Conservation (phyloP, 2,113 vertebrate genomes). For the Gadus macrocephalus region DNA sequence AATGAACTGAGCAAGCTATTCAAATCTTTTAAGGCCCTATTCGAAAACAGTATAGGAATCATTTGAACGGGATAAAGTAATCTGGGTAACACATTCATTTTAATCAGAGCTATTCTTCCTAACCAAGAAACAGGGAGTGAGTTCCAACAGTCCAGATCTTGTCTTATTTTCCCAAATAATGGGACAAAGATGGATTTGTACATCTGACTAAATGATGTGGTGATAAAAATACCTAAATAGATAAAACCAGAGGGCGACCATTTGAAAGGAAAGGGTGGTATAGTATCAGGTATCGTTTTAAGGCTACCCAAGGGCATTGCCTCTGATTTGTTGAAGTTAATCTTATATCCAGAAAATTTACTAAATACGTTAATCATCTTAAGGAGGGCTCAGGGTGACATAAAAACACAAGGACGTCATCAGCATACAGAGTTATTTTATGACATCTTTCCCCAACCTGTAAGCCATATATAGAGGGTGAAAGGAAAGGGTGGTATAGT, state of each 20-base stretch:
- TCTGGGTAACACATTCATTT: neutral
- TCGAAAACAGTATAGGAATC: neutral
- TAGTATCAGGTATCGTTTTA: neutral
- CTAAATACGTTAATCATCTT: conserved; percentile 1
- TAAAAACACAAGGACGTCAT: neutral
- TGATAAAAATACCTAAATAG: too few species aligned
- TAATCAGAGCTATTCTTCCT: neutral
- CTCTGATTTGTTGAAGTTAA: neutral
- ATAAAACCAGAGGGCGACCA: too few species aligned
- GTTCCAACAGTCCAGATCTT: too few species aligned
- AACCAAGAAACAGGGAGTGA: too few species aligned
- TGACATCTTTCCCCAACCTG: too few species aligned
- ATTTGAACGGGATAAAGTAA: neutral
- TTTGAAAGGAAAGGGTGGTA: too few species aligned
- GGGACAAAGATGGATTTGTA: too few species aligned
- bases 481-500: too few species aligned
- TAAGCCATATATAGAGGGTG: too few species aligned
- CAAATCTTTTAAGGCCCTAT: neutral
- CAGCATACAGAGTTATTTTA: too few species aligned
- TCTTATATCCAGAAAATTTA: conserved; percentile 9
- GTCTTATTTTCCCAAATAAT: too few species aligned
- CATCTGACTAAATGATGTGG: too few species aligned
- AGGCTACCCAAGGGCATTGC: neutral
- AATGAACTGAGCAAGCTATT: neutral
- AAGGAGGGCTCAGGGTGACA: neutral